These are phyloP conservation scores for Labroides dimidiatus DNA, from an alignment of 2,797 vertebrate genomes.

Conservation along the genomic window DNA sequence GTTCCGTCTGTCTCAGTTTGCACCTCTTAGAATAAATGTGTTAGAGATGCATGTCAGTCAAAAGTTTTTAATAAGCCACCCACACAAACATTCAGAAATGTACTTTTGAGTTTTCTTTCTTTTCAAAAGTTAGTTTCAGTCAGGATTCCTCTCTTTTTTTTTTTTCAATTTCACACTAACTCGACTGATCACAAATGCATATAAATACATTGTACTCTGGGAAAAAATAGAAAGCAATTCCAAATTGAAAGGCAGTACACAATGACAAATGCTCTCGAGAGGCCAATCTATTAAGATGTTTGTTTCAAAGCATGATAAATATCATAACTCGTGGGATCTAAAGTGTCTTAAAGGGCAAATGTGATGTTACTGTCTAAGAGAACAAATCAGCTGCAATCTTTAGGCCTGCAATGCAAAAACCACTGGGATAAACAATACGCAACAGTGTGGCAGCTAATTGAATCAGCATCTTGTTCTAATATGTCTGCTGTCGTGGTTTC, in stretches of 20 bases:
- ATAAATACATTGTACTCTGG: too few relatives aligned
- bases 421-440: conserved; percentile 15
- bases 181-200: neutral
- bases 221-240: neutral
- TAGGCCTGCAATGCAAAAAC: neutral
- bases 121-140: neutral
- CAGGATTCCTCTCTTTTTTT: neutral
- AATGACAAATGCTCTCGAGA: neutral
- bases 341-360: neutral
- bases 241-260: neutral
- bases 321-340: neutral
- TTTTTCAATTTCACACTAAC: neutral
- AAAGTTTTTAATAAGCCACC: conserved; percentile 35
- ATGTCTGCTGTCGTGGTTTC: conserved; percentile 54
- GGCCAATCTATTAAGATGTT: neutral
- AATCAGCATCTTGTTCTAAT: conserved; percentile 58
- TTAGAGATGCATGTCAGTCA: conserved; percentile 48
- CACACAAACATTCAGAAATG: conserved; percentile 4
- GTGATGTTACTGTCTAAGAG: neutral
- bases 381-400: conserved; percentile 10
- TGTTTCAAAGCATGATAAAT: conserved; percentile 6
- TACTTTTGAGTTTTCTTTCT: conserved; percentile 3
- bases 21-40: conserved; percentile 49
- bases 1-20: conserved; percentile 46
- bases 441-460: conserved; percentile 58